These are phyloP conservation scores for Aphelenchoides fujianensis DNA, from an alignment of 1,140 invertebrate species.

Conservation along the genomic window DNA sequence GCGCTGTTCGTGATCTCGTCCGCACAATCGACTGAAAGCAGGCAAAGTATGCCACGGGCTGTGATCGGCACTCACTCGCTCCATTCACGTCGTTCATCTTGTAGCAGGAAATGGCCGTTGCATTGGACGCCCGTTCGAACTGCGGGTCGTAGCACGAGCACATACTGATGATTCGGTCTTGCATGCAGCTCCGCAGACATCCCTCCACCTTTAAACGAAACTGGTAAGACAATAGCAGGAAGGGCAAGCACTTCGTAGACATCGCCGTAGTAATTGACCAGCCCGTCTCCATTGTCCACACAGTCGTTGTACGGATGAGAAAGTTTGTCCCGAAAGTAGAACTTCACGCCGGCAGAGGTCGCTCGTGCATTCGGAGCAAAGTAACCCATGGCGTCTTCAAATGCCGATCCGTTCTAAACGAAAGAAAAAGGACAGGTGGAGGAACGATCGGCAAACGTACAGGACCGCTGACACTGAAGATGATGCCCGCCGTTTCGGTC, in stretches of 20 bases:
- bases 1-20: neutral
- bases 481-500: constrained; percentile 17
- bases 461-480: constrained; percentile 11
- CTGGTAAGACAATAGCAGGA: neutral
- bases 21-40: constrained; percentile 9
- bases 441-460: constrained; percentile 8
- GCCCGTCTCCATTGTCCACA: neutral
- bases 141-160: constrained; percentile 25
- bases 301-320: constrained; percentile 19
- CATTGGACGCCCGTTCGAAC: neutral
- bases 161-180: constrained; percentile 20
- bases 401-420: constrained; percentile 22
- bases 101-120: constrained; percentile 13
- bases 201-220: constrained; percentile 13
- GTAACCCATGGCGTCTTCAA: constrained; percentile 24
- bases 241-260: constrained; percentile 1
- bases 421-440: neutral
- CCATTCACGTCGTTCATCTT: neutral
- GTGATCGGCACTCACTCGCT: constrained; percentile 9
- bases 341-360: constrained; percentile 13
- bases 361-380: constrained; percentile 8
- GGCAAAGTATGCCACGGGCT: neutral
- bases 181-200: constrained; percentile 28
- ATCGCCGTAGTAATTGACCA: constrained; percentile 16
- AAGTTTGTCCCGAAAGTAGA: neutral